Evolutionary conservation across 2,113 vertebrate species (phyloP).

Genomic region (Colossoma macropomum): DNA sequence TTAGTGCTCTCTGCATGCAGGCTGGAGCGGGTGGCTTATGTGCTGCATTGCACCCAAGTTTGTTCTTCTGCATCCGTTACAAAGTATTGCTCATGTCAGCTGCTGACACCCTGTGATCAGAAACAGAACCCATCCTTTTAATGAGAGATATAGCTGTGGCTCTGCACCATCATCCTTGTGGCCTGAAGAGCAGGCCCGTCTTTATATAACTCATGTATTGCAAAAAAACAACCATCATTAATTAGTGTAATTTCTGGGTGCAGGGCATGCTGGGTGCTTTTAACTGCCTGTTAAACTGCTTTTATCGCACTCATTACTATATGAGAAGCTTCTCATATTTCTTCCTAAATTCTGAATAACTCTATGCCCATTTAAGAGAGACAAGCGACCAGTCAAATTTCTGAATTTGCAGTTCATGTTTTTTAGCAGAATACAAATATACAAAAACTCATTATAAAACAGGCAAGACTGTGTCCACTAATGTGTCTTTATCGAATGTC

Average conservation of each 20-base stretch:
- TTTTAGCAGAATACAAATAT: too few relatives aligned
- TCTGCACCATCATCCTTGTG: background rate
- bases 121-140: background rate
- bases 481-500: too few relatives aligned
- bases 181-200: background rate
- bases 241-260: background rate
- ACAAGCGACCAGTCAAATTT: too few relatives aligned
- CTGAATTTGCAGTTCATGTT: too few relatives aligned
- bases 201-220: constrained; percentile 18
- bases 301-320: background rate
- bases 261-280: background rate
- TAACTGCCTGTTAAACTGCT: too few relatives aligned
- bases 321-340: too few relatives aligned
- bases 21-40: background rate
- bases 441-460: too few relatives aligned
- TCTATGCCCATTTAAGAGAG: too few relatives aligned
- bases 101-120: background rate
- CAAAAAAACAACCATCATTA: background rate
- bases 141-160: background rate
- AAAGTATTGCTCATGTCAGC: background rate
- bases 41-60: background rate
- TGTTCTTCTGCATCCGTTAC: background rate
- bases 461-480: too few relatives aligned
- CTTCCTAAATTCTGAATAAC: too few relatives aligned
- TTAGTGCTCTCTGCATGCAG: background rate